These are phyloP conservation scores for Bombus affinis DNA, from an alignment of 1,140 invertebrate genomes.

Conservation along the genomic window DNA sequence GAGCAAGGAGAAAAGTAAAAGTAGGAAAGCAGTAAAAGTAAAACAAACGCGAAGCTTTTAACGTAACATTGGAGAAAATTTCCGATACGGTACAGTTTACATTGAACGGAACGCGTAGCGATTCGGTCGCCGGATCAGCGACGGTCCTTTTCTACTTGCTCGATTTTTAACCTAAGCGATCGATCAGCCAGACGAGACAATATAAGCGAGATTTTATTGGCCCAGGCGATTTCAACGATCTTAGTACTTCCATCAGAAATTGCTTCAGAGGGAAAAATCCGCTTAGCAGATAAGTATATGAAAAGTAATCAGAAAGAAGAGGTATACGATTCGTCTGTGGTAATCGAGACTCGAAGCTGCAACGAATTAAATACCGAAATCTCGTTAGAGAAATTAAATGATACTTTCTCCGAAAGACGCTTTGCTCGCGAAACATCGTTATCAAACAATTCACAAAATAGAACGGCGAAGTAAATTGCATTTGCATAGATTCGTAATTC, in stretches of 20 bases:
- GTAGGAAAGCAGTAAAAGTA: not conserved
- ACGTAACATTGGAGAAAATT: constrained; percentile 9
- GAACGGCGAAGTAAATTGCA: not conserved
- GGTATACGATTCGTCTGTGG: not conserved
- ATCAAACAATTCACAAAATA: not conserved
- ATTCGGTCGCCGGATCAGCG: constrained; percentile 8
- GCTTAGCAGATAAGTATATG: constrained; percentile 1
- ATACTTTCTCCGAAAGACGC: not conserved
- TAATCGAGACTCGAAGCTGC: constrained; percentile 16
- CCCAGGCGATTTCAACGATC: not conserved
- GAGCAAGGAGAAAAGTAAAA: not conserved
- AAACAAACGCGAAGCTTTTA: not conserved
- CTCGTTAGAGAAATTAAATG: not conserved
- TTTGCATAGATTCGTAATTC: not conserved
- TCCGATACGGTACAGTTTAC: constrained; percentile 19
- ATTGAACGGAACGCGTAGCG: constrained; percentile 9
- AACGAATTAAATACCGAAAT: not conserved
- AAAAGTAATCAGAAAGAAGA: constrained; percentile 3
- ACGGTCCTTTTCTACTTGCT: constrained; percentile 36
- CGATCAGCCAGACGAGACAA: constrained; percentile 15
- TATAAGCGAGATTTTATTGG: constrained; percentile 12
- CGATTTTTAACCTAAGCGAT: constrained; percentile 7
- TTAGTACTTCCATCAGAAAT: not conserved
- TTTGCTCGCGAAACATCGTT: not conserved
- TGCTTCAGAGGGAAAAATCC: constrained; percentile 9